Base-by-base conservation (phyloP, 2,113 vertebrate species). In the Gulo gulo region DNA sequence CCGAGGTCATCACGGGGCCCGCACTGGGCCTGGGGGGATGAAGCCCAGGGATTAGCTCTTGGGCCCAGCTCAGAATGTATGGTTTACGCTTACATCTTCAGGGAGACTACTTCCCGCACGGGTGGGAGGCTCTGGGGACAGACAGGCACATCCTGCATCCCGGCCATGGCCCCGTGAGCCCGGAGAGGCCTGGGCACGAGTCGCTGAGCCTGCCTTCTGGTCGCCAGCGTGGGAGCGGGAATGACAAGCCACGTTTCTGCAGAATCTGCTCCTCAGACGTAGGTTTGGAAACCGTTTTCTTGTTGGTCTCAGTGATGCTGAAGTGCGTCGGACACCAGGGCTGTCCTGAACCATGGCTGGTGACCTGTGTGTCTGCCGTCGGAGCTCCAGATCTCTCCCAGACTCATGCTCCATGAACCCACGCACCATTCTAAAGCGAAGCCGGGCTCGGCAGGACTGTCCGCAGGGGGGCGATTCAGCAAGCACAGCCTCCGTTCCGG, bases 401-500 rank as follows among this genome's bases (percentile, higher is more conserved):
- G 50, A 10, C 50, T 52, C 50, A 15, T 52, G 50, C 50, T 52
- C 4, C 14, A 52, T 4, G 50, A 52, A 52, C 50, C 50, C 50
- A 52, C 50, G 50, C 14, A 5, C 4, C 50, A 52, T 52, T 52
- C 36, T 7, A 3, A 50, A 78, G 2, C 10, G 39, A 24, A 20
- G 24, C 3, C 14, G 26, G 39, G 10, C 76, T 42, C 8, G n/a
- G 24, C 10, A 24, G 71, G 4, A 20, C 4, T 1, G 24, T 29
- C 23, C 16, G 0, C 6, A 7, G 4, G 57, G 13, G 3, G 15
- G 23, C 42, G 26, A 1, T 10, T 15, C 20, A 23, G 52, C 79
- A 42, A 45, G 11, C 16, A 4, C 0, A 0, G 20, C 29, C 42
- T 47, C 29, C 2, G 21, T 2, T 24, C n/a, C 1, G 1, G 42